Evolutionary conservation across 1,140 invertebrate genomes (phyloP), one percentile per base, ranked within the genome.

Genomic region (Drosophila equinoxialis): DNA sequence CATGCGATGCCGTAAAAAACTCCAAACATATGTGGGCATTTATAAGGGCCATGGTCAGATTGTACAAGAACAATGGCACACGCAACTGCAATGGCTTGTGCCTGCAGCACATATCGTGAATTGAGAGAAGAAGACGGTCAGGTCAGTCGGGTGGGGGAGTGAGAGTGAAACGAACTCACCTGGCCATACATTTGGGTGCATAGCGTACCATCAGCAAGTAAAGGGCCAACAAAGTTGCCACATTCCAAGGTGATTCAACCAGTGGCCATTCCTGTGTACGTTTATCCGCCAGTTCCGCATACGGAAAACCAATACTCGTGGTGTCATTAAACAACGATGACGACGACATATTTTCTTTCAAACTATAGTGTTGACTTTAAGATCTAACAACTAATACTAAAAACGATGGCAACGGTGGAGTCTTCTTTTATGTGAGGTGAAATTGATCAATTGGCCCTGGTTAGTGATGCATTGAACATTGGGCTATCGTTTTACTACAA

Each of bases 1-100:
- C 94, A 51, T 95, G 95, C 14, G 97, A 95, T 33, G 96, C 94
- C 62, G 95, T 93, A 65, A 95, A 93, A 35, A 98, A 87, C 94
- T 98, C 94, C 65, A 95, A 91, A 58, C 95, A 96, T 89, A 98
- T 98, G 90, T 98, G 97, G 4, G 95, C 94, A 92, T 98, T 98
- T 14, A 98, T 94, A 26, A 93, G 92, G 48, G 97, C 96, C 95
- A 98, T 96, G 3, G 94, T 93, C 71, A 98, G 92, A 92, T 98
- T 99, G 91, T 99, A 98, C 2, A 95, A 94, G 65, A 98, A 94
- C 60, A 99, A 93, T 2, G 96, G 91, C 93, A 94, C 95, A 48
- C 95, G 96, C 35, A 98, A 92, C 77, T 96, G 94, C 81, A 97
- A 96, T 0, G 98, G 95, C 92, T 95, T 95, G 59, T 96, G 93